These are phyloP conservation scores for Meliscaeva auricollis DNA, from an alignment of 2,888 invertebrate species.

Conservation along the genomic window DNA sequence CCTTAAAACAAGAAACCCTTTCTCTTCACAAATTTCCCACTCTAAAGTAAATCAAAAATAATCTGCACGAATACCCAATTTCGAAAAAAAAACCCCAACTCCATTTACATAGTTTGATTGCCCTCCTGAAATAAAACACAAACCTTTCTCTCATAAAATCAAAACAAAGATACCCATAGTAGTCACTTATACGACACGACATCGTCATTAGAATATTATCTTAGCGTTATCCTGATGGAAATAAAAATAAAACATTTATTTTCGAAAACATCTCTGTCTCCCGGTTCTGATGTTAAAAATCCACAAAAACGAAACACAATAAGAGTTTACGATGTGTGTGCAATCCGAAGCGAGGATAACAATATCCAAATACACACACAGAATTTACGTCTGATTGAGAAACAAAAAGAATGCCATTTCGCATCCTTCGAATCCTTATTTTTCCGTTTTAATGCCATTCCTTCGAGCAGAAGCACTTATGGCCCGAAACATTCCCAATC, in stretches of 20 bases:
- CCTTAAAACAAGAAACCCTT: slow-evolving; percentile 22
- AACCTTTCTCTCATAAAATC: slow-evolving; percentile 43
- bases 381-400: slow-evolving; percentile 47
- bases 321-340: slow-evolving; percentile 49
- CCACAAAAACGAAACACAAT: neutral
- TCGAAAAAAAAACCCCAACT: neutral
- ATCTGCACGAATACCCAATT: slow-evolving; percentile 63
- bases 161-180: slow-evolving; percentile 29
- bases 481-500: slow-evolving; percentile 44
- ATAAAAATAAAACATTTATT: slow-evolving; percentile 24
- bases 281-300: neutral
- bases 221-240: slow-evolving; percentile 6
- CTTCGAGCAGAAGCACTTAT: slow-evolving; percentile 31
- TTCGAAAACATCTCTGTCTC: neutral
- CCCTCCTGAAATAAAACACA: slow-evolving; percentile 8
- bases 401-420: slow-evolving; percentile 40
- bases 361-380: too few species aligned
- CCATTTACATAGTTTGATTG: slow-evolving; percentile 2
- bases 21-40: too few species aligned
- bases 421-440: slow-evolving; percentile 34
- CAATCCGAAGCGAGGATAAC: slow-evolving; percentile 43
- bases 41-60: slow-evolving; percentile 38
- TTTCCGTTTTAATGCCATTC: neutral
- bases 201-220: slow-evolving; percentile 58
- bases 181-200: slow-evolving; percentile 4